Percentiles rank a stretch among this genome's conserved stretches.
phyloP scores from a whole-genome alignment of 2,113 vertebrate genomes.

The Mastomys coucha region DNA sequence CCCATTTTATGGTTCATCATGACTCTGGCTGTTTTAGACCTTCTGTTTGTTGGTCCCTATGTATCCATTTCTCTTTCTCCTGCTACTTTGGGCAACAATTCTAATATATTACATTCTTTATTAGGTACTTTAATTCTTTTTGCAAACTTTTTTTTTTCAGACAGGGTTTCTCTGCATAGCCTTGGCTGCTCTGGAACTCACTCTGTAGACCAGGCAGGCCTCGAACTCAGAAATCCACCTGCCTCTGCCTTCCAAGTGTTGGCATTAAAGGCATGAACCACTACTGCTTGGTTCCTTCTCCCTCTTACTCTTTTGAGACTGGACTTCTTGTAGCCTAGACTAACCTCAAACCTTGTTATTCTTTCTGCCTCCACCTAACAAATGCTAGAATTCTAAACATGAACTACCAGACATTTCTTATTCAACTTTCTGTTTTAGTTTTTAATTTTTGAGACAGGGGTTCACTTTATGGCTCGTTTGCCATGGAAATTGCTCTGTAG shows the following conservation, averaged over 20 bases:
- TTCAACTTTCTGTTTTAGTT: neutral
- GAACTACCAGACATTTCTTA: neutral
- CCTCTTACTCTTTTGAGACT: neutral
- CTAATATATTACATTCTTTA: slow-evolving; percentile 35
- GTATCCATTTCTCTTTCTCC: slow-evolving; percentile 31
- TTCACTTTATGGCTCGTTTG: neutral
- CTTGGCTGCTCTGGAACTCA: too few relatives aligned
- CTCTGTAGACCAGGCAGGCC: too few relatives aligned
- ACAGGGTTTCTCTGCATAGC: too few relatives aligned
- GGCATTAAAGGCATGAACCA: too few relatives aligned
- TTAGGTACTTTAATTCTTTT: neutral
- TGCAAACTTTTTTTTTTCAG: too few relatives aligned
- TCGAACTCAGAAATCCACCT: too few relatives aligned
- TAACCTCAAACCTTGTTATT: neutral
- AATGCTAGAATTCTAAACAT: neutral
- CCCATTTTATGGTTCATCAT: neutral
- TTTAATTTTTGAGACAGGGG: neutral
- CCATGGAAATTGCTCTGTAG: neutral
- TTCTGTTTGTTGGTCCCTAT: slow-evolving; percentile 7
- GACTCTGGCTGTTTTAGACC: neutral
- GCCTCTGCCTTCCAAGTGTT: too few relatives aligned
- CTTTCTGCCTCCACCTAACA: neutral
- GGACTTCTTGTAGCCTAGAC: neutral
- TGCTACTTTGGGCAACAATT: neutral
- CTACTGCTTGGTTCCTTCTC: too few relatives aligned